Conservation (phyloP, 1,140 invertebrate species). For the Andrena cerasifolii region DNA sequence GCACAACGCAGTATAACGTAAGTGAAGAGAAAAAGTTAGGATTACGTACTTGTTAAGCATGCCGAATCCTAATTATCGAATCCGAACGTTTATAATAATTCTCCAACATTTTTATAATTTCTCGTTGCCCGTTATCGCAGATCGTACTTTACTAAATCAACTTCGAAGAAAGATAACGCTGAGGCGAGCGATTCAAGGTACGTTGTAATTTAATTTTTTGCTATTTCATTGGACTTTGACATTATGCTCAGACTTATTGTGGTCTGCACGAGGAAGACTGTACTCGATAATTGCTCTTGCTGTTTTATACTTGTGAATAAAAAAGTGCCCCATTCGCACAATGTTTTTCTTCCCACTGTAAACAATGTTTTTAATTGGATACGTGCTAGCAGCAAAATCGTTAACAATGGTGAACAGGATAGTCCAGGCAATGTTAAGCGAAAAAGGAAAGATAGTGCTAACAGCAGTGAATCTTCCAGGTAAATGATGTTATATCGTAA, state of each 20-base stretch:
- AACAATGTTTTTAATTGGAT: slow-evolving; percentile 64
- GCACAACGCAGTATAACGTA: slow-evolving; percentile 73
- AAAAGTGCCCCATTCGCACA: neutral
- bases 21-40: slow-evolving; percentile 34
- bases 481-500: slow-evolving; percentile 15
- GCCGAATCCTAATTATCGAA: neutral
- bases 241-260: slow-evolving; percentile 58
- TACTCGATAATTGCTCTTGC: slow-evolving; percentile 13
- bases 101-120: slow-evolving; percentile 3
- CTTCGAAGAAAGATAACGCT: slow-evolving; percentile 29
- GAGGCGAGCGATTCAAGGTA: slow-evolving; percentile 33
- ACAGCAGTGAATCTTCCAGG: slow-evolving; percentile 27
- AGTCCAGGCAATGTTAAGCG: slow-evolving; percentile 46
- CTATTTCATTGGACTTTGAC: neutral
- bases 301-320: slow-evolving; percentile 1
- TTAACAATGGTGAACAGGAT: slow-evolving; percentile 37
- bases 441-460: slow-evolving; percentile 54
- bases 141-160: slow-evolving; percentile 60
- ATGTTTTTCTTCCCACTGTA: slow-evolving; percentile 21
- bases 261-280: slow-evolving; percentile 27
- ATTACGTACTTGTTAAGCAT: slow-evolving; percentile 6
- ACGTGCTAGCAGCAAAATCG: slow-evolving; percentile 48
- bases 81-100: neutral
- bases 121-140: slow-evolving; percentile 25
- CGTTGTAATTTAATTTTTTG: slow-evolving; percentile 1